phyloP scores from a whole-genome alignment of 2,888 invertebrate genomes.

The Euphydryas editha region DNA sequence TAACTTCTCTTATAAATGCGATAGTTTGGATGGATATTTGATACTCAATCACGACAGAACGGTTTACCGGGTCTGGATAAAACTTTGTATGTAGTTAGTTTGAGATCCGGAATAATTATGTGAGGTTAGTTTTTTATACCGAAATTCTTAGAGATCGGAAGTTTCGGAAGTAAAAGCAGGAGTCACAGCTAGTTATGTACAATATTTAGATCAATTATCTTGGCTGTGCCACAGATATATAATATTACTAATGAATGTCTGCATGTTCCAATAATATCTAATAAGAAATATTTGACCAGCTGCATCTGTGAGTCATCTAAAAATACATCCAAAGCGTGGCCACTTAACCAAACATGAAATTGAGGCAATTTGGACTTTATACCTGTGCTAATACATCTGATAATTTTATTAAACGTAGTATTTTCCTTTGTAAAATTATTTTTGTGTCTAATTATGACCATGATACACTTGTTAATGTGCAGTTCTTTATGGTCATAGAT shows the following conservation, averaged over 20 bases:
- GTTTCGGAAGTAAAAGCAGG: too few relatives aligned
- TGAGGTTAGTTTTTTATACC: too few relatives aligned
- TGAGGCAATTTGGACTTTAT: conserved; percentile 11
- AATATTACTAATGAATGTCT: conserved; percentile 5
- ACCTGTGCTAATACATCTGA: background rate
- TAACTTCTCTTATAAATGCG: too few relatives aligned
- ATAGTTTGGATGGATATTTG: too few relatives aligned
- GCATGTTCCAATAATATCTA: conserved; percentile 36
- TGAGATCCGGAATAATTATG: too few relatives aligned
- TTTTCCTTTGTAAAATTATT: background rate
- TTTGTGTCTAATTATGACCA: background rate
- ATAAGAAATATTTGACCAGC: conserved; percentile 45
- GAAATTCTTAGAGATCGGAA: too few relatives aligned
- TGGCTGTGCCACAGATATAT: background rate
- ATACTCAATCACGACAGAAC: too few relatives aligned
- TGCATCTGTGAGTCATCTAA: conserved; percentile 39
- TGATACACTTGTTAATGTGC: background rate
- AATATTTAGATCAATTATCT: too few relatives aligned
- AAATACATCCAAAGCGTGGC: conserved; percentile 34
- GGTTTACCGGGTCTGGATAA: too few relatives aligned
- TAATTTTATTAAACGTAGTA: background rate
- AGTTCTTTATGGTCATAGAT: background rate
- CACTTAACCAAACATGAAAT: conserved; percentile 3
- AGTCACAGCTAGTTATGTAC: too few relatives aligned
- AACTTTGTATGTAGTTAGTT: too few relatives aligned